Base-by-base conservation (phyloP, 2,797 vertebrate species). In the Poliocrania exsul region DNA sequence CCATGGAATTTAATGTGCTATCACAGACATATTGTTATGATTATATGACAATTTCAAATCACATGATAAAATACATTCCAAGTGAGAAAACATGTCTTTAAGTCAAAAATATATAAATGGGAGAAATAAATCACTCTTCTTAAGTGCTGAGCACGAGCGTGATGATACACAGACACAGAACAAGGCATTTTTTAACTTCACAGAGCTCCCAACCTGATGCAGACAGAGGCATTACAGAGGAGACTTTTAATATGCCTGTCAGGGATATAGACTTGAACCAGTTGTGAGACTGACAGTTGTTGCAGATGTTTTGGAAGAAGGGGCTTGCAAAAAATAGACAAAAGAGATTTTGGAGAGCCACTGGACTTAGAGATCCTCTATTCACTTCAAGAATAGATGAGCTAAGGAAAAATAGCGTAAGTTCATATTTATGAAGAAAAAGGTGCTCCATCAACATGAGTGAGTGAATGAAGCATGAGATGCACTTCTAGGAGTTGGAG, bases 1-100 rank as follows among this genome's bases (percentile, higher is more conserved):
- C 94, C 90, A 90, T 94, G 84, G 89, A 96, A 94, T 95, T 93
- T 90, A 69, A 70, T 62, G 31, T 82, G 78, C 57, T 96, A 72
- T 90, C 88, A 92, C 88, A 93, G 95, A 91, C 54, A 58, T 51
- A 85, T 72, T 79, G 79, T 89, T 95, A 91, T 92, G 83, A 89
- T 79, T 96, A 96, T 86, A 92, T 46, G 33, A 66, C 46, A 92
- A 35, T 54, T 94, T 93, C 57, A 66, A 85, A 93, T 86, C 83
- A 81, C 92, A 95, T 0, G 9, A 81, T 79, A 95, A 88, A 95
- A 77, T 88, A 73, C 26, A 86, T 92, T 95, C 83, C 54, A 78
- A 89, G 67, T 81, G 61, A 90, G 90, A 97, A 92, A 93, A 88
- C 35, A 47, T 17, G 12, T 53, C 31, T 87, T 88, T 58, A 72